phyloP scores from a whole-genome alignment of 2,888 invertebrate genomes.

The Harpagoxenus sublaevis region DNA sequence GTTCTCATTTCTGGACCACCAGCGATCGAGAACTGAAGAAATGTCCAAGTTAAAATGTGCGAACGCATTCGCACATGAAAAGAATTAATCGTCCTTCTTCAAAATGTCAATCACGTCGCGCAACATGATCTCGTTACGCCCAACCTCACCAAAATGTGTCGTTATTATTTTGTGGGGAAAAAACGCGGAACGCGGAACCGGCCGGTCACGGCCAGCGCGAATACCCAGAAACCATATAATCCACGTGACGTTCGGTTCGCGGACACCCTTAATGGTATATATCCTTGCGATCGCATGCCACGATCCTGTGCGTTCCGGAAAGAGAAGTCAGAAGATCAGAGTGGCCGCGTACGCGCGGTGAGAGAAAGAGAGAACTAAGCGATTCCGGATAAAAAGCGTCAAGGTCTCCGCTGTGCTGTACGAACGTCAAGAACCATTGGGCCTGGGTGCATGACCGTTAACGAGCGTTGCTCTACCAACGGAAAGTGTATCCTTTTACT shows the following conservation, averaged over 20 bases:
- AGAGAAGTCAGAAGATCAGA: constrained; percentile 58
- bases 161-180: constrained; percentile 27
- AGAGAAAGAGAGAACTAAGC: constrained; percentile 62
- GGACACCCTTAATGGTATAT: constrained; percentile 72
- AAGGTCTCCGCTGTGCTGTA: constrained; percentile 72
- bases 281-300: constrained; percentile 72
- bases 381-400: constrained; percentile 73
- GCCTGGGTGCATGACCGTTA: constrained; percentile 74
- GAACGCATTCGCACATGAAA: neutral
- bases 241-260: constrained; percentile 62
- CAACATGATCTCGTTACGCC: neutral
- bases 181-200: constrained; percentile 40
- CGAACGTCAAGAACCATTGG: constrained; percentile 74
- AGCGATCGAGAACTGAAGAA: neutral
- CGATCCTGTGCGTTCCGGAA: constrained; percentile 71
- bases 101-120: constrained; percentile 14
- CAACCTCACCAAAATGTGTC: constrained; percentile 7
- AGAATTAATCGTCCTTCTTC: neutral
- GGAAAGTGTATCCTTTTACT: constrained; percentile 50
- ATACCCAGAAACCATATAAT: constrained; percentile 68
- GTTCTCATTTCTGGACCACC: neutral
- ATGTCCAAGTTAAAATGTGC: neutral
- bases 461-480: constrained; percentile 69
- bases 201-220: constrained; percentile 27
- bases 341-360: constrained; percentile 59